Base-by-base conservation (phyloP, 2,888 invertebrate species). In the Thera britannica region DNA sequence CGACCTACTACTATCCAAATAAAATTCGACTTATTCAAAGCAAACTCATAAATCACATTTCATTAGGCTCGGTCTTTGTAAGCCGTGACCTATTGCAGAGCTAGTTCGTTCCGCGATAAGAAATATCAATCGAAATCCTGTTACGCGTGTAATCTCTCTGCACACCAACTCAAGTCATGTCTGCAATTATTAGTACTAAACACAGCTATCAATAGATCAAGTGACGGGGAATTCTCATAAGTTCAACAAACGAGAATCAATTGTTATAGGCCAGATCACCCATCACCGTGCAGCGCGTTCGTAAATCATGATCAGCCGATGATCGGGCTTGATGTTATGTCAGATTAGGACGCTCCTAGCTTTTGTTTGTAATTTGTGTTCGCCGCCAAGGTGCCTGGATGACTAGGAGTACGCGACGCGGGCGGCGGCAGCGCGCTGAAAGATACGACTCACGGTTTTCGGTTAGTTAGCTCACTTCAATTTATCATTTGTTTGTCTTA, bases 281-380 rank as follows among this genome's bases (percentile, higher is more conserved):
- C 88, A 90, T 92, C 90, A 90, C 85, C 89, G 88, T 83, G 80
- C 85, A 85, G 80, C 86, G 87, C 86, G 86, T 90, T 84, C 90
- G 90, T 92, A 90, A 92, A 92, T 92, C 93, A 93, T 92, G 92
- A 90, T 90, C 90, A 89, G 85, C 79, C 88, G 90, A 87, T 90
- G 91, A 92, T 91, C 88, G 87, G 82, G 81, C 86, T 80, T 83
- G 92, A 92, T 92, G 86, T 86, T 87, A 89, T 80, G 92, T 92
- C 91, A 92, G 93, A 93, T 92, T 89, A 90, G 86, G 79, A 77
- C 85, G 89, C 90, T 88, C 84, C 91, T 89, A 89, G 85, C 88
- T 86, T 90, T 89, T 90, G 89, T 89, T 90, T 90, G 90, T 89
- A 88, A 90, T 90, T 89, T 89, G 90, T 87, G 87, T 83, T 83